Evolutionary conservation across 2,888 invertebrate genomes (phyloP), one percentile per base, ranked within the genome.

Genomic region (Capitulum mitella): DNA sequence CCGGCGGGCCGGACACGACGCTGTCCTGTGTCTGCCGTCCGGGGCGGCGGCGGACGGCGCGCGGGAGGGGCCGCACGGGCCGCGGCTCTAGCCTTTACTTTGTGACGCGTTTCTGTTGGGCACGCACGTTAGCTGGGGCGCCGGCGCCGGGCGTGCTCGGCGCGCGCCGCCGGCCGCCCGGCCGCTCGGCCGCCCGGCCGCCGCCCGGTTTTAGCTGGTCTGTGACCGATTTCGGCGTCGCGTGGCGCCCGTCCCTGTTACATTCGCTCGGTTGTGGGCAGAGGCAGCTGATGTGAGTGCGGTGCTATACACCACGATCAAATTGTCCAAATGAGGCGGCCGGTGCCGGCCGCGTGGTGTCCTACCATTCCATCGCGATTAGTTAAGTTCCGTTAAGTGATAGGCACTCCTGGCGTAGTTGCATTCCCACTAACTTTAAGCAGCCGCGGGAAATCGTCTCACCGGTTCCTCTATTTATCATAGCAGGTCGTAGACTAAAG

Each of bases 301-400:
- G 8, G 10, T n/a, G 14, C 34, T 29, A 26, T 26, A 26, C 26
- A 12, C 3, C 37, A 26, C 70, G 70, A 40, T 70, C 70, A 37
- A 70, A 40, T 40, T 22, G 70, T 40, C 40, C 40, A 40, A 22
- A 26, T 26, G 40, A 14, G 70, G 40, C 70, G 40, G 40, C 64
- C 2, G 29, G 22, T 26, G 8, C n/a, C n/a, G 12, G n/a, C 12
- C 5, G 12, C 29, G 58, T 29, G n/a, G 6, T 26, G 2, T 37
- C 70, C 12, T 37, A 40, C 40, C 70, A 70, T 70, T 70, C 70
- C 70, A 70, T 8, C 26, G 40, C 26, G 70, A 64, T 64, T 70
- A 70, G 70, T 70, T 70, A 70, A 70, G 70, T 70, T 70, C 19
- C 26, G 40, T 70, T 70, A 40, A 70, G 40, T 29, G 70, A 70